Conservation (phyloP, 30 jellyfish, hydroid and myxozoan genomes). For the Hydra vulgaris region DNA sequence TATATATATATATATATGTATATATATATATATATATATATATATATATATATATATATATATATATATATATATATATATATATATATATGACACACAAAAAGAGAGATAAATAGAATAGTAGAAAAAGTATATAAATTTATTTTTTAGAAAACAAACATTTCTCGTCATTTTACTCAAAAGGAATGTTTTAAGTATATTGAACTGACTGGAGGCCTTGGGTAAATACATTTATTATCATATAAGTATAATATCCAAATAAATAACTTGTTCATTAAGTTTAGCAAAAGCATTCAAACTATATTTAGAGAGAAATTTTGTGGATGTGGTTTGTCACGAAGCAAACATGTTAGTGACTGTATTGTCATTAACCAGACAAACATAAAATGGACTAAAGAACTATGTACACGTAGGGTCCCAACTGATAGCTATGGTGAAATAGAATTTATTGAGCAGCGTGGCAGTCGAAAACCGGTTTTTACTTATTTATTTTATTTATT, state of each 20-base stretch:
- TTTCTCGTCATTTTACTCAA: slow-evolving; percentile 25
- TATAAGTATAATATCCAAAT: background rate
- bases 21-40: no score
- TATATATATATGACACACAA: no score
- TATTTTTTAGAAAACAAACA: background rate
- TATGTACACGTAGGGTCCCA: slow-evolving; percentile 46
- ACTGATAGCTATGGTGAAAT: slow-evolving; percentile 83
- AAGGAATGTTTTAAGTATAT: slow-evolving; percentile 48
- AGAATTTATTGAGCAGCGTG: slow-evolving; percentile 42
- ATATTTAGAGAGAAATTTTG: slow-evolving; percentile 24
- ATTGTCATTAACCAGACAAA: slow-evolving; percentile 25
- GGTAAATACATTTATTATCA: background rate
- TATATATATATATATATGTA: no score
- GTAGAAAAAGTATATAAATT: no score
- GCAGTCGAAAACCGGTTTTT: slow-evolving; percentile 59
- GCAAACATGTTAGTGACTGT: slow-evolving; percentile 20
- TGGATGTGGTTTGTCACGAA: slow-evolving; percentile 40
- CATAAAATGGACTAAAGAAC: slow-evolving; percentile 58
- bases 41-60: no score
- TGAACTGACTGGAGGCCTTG: slow-evolving; percentile 21
- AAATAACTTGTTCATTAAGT: no score
- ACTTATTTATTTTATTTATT: background rate
- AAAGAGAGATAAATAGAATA: no score
- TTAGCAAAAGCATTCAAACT: no score
- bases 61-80: no score